Conservation (phyloP, 2,888 invertebrate genomes). For the Eupithecia subumbrata region DNA sequence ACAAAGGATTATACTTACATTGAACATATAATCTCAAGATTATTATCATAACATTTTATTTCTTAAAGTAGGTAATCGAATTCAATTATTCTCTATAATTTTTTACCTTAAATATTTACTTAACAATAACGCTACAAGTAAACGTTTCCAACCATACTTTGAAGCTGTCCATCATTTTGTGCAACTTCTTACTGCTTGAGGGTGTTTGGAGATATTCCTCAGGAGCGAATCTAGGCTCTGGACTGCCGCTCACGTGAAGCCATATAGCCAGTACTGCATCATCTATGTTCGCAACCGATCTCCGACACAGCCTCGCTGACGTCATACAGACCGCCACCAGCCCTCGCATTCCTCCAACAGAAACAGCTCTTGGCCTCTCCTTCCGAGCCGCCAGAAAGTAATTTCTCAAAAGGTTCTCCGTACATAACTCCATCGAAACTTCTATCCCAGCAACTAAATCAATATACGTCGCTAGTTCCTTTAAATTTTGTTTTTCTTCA, state of each 20-base stretch:
- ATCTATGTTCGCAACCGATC: slow-evolving; percentile 61
- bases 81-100: not conserved
- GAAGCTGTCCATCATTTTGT: slow-evolving; percentile 66
- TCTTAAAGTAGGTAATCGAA: not conserved
- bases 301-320: slow-evolving; percentile 71
- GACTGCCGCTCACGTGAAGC: slow-evolving; percentile 71
- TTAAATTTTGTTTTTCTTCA: slow-evolving; percentile 61
- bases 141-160: slow-evolving; percentile 72
- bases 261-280: slow-evolving; percentile 77
- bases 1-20: not conserved
- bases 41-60: not conserved
- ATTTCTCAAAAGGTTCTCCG: slow-evolving; percentile 63
- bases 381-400: slow-evolving; percentile 74
- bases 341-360: slow-evolving; percentile 65
- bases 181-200: slow-evolving; percentile 60
- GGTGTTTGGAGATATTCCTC: slow-evolving; percentile 73
- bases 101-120: not conserved
- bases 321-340: slow-evolving; percentile 64
- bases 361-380: slow-evolving; percentile 63
- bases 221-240: slow-evolving; percentile 73
- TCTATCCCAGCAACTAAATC: slow-evolving; percentile 66
- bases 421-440: slow-evolving; percentile 57
- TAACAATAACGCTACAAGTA: slow-evolving; percentile 47
- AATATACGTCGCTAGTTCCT: slow-evolving; percentile 62
- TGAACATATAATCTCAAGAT: not conserved